phyloP scores from a whole-genome alignment of 2,113 vertebrate genomes.

The Hydrochoerus hydrochaeris region DNA sequence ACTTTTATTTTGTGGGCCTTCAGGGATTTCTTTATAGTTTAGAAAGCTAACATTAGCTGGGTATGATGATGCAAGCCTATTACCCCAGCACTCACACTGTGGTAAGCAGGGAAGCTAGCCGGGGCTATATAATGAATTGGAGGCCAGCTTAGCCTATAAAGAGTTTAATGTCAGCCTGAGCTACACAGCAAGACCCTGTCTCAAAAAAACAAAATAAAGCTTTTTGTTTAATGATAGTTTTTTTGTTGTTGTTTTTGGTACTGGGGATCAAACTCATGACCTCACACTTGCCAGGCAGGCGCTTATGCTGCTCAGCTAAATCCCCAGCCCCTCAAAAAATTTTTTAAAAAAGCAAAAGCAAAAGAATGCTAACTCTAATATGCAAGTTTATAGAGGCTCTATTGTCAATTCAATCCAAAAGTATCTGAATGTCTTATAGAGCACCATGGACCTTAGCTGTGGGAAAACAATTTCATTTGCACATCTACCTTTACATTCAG shows the following conservation, averaged over 20 bases:
- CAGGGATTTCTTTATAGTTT: background rate
- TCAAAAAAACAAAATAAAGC: too few species aligned
- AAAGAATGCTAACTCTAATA: background rate
- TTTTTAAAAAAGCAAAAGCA: background rate
- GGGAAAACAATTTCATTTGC: background rate
- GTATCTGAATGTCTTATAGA: background rate
- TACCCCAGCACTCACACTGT: background rate
- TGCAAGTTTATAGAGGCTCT: background rate
- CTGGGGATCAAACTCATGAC: too few species aligned
- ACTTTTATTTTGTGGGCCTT: background rate
- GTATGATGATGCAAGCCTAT: background rate
- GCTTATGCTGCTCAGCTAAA: too few species aligned
- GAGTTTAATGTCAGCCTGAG: background rate
- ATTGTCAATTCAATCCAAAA: slow-evolving; percentile 10
- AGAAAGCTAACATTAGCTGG: background rate
- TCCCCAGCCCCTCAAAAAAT: too few species aligned
- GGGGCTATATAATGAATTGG: background rate
- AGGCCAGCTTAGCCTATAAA: background rate
- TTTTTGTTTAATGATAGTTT: too few species aligned
- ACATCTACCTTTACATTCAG: slow-evolving; percentile 24
- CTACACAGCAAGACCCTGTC: background rate
- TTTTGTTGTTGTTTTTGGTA: too few species aligned
- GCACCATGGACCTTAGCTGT: background rate
- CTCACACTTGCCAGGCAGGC: too few species aligned
- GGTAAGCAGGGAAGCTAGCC: background rate